Base-by-base conservation (phyloP, 2,113 vertebrate species). In the Lanius ludovicianus region DNA sequence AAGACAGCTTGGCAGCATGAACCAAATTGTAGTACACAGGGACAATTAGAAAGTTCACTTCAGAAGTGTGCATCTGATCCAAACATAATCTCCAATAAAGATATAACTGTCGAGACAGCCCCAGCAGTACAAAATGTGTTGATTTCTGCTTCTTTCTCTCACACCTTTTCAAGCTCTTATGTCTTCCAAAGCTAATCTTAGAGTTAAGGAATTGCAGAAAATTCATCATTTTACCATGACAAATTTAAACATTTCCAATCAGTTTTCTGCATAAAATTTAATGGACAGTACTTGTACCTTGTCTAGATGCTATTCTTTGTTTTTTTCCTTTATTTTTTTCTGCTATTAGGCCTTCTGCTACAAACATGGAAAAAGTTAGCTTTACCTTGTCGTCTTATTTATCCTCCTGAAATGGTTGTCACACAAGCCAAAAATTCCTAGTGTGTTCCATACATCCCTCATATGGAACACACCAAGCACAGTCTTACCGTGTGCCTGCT, bases 251-350 rank as follows among this genome's bases (percentile, higher is more conserved):
- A 59, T 55, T 71, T 71, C 25, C 15, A n/a, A 39, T 8, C 8
- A 62, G 6, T 75, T 83, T 91, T 86, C 39, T 62, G 6, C 27
- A 28, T 13, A 62, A 84, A 27, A 3, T 42, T 73, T 46, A 53
- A 76, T 77, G 15, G 10, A 25, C 2, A 25, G 9, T n/a, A 28
- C 4, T 64, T 42, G 4, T 22, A 25, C 4, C 84, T 84, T n/a
- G 11, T 33, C 9, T 74, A 6, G 37, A 10, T 33, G 3, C 15
- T 35, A 30, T 23, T 50, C 0, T 30, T 41, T n/a, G 30, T 16
- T 20, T 16, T 10, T 15, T 8, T 25, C 13, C 2, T n/a, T 10
- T 35, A 9, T 11, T 57, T 55, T 7, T 1, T 4, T 10, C 3
- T 31, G 11, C 8, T 55, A 3, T 46, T 87, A 49, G 15, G 5